Evolutionary conservation across 2,888 invertebrate species (phyloP), one percentile per base, ranked within the genome.

Genomic region (Belgica antarctica): DNA sequence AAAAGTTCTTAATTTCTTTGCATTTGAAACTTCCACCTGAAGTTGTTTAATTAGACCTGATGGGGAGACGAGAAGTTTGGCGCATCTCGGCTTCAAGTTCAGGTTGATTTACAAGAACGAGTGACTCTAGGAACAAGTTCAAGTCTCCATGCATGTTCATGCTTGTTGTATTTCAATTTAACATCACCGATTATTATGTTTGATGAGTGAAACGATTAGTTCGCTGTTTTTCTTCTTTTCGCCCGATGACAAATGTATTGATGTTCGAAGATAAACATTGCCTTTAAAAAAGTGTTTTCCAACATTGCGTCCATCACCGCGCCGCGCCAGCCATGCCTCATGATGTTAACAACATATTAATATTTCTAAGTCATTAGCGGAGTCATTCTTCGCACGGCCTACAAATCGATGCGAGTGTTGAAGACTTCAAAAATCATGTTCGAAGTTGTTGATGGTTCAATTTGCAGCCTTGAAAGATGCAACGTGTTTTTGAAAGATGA

Each of bases 1-100:
- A 22, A 41, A 41, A 41, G 41, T 41, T 41, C 41, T 41, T 41
- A 41, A 41, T 41, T 41, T 41, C 41, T 10, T 10, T n/a, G n/a
- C n/a, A n/a, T 15, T 41, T 41, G 15, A 41, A 15, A 41, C 41
- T 41, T 41, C n/a, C 41, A 41, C 41, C 41, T 41, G 41, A n/a
- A n/a, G 41, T 41, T 41, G 41, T 41, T 15, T 41, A 41, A 41
- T 41, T n/a, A n/a, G n/a, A n/a, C n/a, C n/a, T 41, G 41, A 41
- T 41, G 41, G 41, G 41, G 15, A 41, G 15, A 41, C n/a, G n/a
- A n/a, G n/a, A n/a, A n/a, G n/a, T n/a, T n/a, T n/a, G n/a, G n/a
- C n/a, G n/a, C n/a, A n/a, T n/a, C n/a, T n/a, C n/a, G 15, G 41
- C 41, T 41, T 41, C 41, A n/a, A 15, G 41, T 15, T 41, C n/a